Evolutionary conservation across 2,113 vertebrate species (phyloP).

Genomic region (Triplophysa dalaica): DNA sequence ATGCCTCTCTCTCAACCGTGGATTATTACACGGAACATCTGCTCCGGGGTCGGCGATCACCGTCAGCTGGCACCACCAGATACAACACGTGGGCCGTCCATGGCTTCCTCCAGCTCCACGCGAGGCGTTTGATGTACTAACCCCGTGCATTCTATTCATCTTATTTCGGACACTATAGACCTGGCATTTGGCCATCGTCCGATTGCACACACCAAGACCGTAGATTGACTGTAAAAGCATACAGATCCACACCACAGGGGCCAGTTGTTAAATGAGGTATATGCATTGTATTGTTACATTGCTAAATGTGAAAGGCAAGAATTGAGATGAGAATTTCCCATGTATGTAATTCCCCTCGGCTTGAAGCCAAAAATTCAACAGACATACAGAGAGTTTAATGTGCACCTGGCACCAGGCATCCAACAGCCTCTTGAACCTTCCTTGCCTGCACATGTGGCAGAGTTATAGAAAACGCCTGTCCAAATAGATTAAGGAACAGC

Average conservation of each 20-base stretch:
- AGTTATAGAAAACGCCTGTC: neutral
- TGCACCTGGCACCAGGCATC: constrained; percentile 22
- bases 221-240: constrained; percentile 2
- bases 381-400: constrained; percentile 9
- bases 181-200: neutral
- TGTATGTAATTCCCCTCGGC: neutral
- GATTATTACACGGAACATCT: constrained; percentile 81
- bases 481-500: neutral
- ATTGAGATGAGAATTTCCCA: neutral
- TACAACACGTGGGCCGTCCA: constrained; percentile 68
- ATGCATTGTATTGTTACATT: constrained; percentile 2
- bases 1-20: constrained; percentile 76
- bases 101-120: constrained; percentile 56
- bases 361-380: neutral
- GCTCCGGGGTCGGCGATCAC: constrained; percentile 73
- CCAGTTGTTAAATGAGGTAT: constrained; percentile 17
- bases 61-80: constrained; percentile 72
- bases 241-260: constrained; percentile 22
- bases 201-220: neutral
- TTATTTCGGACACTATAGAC: constrained; percentile 47
- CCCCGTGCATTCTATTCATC: constrained; percentile 31
- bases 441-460: neutral
- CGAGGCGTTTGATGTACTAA: constrained; percentile 55
- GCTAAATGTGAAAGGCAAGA: constrained; percentile 1
- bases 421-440: constrained; percentile 1